Conservation (phyloP, 2,113 vertebrate genomes). For the Glaucidium brasilianum region DNA sequence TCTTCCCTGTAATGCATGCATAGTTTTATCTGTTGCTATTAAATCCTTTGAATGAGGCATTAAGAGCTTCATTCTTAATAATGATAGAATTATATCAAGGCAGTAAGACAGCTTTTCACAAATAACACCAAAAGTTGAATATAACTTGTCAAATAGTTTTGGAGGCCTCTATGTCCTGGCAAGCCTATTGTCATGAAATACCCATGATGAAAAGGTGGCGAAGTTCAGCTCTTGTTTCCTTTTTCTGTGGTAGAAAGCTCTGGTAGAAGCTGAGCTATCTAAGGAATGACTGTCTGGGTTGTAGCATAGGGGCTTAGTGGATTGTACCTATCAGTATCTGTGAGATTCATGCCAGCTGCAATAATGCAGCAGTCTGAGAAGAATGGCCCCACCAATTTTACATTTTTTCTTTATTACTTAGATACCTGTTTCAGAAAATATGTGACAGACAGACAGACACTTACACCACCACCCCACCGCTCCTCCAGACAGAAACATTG, state of each 20-base stretch:
- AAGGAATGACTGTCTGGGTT: not conserved
- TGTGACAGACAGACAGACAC: rapidly evolving
- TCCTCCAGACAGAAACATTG: not conserved
- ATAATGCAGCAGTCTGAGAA: not conserved
- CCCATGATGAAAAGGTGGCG: not conserved
- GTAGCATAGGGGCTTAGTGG: not conserved
- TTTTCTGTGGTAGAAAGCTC: not conserved
- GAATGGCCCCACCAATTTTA: not conserved
- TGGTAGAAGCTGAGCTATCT: not conserved
- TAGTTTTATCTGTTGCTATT: not conserved
- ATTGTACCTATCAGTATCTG: not conserved
- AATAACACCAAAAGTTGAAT: not conserved
- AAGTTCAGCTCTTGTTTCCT: not conserved
- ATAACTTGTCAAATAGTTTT: not conserved
- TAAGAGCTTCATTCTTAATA: not conserved
- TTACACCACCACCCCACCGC: too few relatives aligned
- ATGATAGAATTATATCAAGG: not conserved
- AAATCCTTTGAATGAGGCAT: not conserved
- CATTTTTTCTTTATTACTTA: not conserved
- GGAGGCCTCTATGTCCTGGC: not conserved
- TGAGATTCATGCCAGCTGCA: not conserved
- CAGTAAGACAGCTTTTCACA: not conserved
- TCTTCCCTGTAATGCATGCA: not conserved
- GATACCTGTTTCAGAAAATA: not conserved
- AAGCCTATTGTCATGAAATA: not conserved